Percentiles rank a stretch among this genome's conserved stretches.
Evolutionary conservation across 53 echinoderm and acorn worm species (phyloP).

Genomic region (Arbacia lixula): DNA sequence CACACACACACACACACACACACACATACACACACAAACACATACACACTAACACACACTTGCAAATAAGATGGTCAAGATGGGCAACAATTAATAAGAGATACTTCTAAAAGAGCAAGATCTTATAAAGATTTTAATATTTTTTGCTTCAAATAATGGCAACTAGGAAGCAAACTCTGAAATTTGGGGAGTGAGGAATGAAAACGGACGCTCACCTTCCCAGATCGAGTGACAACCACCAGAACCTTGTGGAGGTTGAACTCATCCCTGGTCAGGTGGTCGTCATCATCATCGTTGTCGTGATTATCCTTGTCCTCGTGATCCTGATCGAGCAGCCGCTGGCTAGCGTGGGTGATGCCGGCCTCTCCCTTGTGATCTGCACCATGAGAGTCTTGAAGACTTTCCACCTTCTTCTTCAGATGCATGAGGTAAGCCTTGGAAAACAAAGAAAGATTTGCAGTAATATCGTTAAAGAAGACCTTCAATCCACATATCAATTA

Average conservation of each 20-base stretch:
- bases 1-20: too few relatives aligned
- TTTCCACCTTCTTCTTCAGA: slow-evolving; percentile 66
- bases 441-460: background rate
- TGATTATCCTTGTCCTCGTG: too few relatives aligned
- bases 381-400: slow-evolving; percentile 42
- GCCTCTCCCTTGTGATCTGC: slow-evolving; percentile 19
- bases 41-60: too few relatives aligned
- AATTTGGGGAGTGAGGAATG: too few relatives aligned
- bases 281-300: slow-evolving; percentile 60
- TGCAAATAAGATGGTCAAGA: too few relatives aligned
- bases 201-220: slow-evolving; percentile 95
- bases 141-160: too few relatives aligned
- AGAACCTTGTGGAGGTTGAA: slow-evolving; percentile 95
- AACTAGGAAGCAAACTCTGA: too few relatives aligned
- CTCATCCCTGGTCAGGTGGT: slow-evolving; percentile 86
- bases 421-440: slow-evolving; percentile 60
- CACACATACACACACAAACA: too few relatives aligned
- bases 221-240: slow-evolving; percentile 76
- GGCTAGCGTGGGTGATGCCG: slow-evolving; percentile 27
- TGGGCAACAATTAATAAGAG: too few relatives aligned
- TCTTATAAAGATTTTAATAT: too few relatives aligned
- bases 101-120: too few relatives aligned
- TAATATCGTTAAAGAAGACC: background rate
- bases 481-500: too few relatives aligned
- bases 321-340: slow-evolving; percentile 1